A percentile compares a stretch with the other conserved stretches of the same genome.
Evolutionary conservation across 2,888 invertebrate species (phyloP).

Genomic region (Dryocosmus kuriphilus): DNA sequence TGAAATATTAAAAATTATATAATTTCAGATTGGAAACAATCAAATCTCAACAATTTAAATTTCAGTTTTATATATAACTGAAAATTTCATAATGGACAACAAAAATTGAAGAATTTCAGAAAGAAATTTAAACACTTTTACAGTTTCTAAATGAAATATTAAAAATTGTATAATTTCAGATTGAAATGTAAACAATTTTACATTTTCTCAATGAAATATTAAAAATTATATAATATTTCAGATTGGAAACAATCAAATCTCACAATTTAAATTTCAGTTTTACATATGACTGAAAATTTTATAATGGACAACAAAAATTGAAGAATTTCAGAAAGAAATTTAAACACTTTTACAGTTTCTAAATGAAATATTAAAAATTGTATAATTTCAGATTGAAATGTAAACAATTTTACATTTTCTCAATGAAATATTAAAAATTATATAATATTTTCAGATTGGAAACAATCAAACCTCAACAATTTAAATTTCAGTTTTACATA

Average conservation of each 20-base stretch:
- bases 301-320: too few relatives aligned
- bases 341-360: neutral
- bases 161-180: neutral
- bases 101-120: neutral
- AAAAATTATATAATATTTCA: constrained; percentile 4
- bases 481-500: too few relatives aligned
- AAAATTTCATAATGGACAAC: too few relatives aligned
- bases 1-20: neutral
- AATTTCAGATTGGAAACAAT: constrained; percentile 4
- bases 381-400: neutral
- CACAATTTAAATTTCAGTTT: too few relatives aligned
- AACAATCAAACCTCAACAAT: neutral
- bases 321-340: neutral
- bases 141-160: too few relatives aligned
- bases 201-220: too few relatives aligned
- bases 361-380: neutral
- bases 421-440: too few relatives aligned
- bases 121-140: neutral
- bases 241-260: neutral
- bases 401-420: too few relatives aligned
- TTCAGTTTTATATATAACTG: too few relatives aligned
- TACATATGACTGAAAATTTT: too few relatives aligned
- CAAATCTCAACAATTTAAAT: too few relatives aligned
- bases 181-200: too few relatives aligned
- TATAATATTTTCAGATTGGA: constrained; percentile 15